Base-by-base conservation (phyloP, 2,113 vertebrate genomes). In the Gasterosteus aculeatus region DNA sequence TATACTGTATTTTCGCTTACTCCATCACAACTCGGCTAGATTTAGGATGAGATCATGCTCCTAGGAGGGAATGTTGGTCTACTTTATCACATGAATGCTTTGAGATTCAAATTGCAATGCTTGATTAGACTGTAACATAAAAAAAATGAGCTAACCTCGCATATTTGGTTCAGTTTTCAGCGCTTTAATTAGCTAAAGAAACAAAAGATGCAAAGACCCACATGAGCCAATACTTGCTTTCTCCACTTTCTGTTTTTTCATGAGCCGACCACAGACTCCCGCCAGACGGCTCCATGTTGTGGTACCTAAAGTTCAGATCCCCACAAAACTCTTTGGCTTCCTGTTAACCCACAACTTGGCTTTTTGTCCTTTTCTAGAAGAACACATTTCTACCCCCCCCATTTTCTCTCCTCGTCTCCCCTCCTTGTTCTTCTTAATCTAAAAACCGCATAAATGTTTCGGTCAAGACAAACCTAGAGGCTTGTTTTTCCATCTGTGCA, bases 201-300 rank as follows among this genome's bases (percentile, higher is more conserved):
- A 67, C 59, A 0, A 38, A 56, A 42, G 49, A 67, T 47, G 11
- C 26, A n/a, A n/a, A 67, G 67, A 63, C 41, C 82, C 75, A 90
- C 81, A 82, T 85, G 49, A 71, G 72, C 83, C 76, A 77, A 84
- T 69, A 66, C 58, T 69, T 51, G 60, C 69, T 47, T 61, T n/a
- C 73, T 72, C 42, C 63, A 51, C 72, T 76, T 73, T 68, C 63
- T 67, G 2, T 22, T 56, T 74, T 58, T 85, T 91, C 82, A 81
- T 19, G 61, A 78, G 64, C 72, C 90, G 86, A 94, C 93, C 93
- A 94, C 93, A 95, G 94, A 94, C 93, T 94, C 93, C 88, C 49
- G 72, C 75, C 91, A 91, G 93, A 88, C 92, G 90, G 88, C 85
- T 87, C 81, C 73, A 67, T 91, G 91, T 92, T 93, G 88, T 74